Evolutionary conservation across 35 echinoderm and acorn worm species (phyloP), one percentile per base, ranked within the genome.

Genomic region (Lytechinus variegatus): DNA sequence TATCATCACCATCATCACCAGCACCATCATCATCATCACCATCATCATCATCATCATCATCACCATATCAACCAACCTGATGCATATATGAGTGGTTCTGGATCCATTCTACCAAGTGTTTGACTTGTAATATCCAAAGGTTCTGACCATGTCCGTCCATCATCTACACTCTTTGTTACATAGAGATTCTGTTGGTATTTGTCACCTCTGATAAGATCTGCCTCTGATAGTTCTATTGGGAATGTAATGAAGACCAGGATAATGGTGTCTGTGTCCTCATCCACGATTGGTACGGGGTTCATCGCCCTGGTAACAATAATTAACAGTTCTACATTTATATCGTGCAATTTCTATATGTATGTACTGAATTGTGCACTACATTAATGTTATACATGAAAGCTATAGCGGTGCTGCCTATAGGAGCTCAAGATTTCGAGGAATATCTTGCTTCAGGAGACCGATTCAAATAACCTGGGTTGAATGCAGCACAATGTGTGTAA

Each of bases 271-370:
- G 86, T 97, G 10, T 92, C 87, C 94, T 95, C 96, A 54, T 97
- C 96, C 19, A 97, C 94, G 53, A 97, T 96, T 21, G 97, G 97
- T 9, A 97, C 97, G 0, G 97, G 97, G 54, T 97, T 97, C 97
- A 97, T 97, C 56, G 97, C 94, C 87, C 97, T 97, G 87, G 12
- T 33, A 95, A 89, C 55, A 21, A 56, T 94, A 92, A 95, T 19
- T 4, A 44, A 44, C 33, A 44, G 1, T 44, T 1, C 1, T 44
- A 44, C 33, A 44, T 44, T 44, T 2, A 44, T 44, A 44, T 44
- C 33, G 1, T 44, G 33, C 33, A 44, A 44, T 44, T 44, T 44
- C 33, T 44, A 44, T 44, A 44, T 44, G 33, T 44, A 44, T 44
- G 33, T 44, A 44, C 33, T 44, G 33, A 44, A 44, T 44, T 44